Evolutionary conservation across 2,797 vertebrate genomes (phyloP).

Genomic region (Phaenicophaeus curvirostris): DNA sequence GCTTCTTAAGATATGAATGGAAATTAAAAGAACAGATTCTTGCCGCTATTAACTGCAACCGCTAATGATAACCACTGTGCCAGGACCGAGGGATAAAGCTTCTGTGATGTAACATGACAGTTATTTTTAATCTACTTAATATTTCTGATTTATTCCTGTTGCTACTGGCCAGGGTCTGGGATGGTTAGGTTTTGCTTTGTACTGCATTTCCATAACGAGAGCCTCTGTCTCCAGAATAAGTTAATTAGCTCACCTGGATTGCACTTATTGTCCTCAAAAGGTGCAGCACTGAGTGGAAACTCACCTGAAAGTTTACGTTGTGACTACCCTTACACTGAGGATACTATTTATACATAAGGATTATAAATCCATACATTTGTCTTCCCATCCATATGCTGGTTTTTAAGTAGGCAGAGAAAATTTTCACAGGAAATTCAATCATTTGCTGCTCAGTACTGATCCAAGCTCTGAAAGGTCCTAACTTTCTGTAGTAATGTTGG

Average conservation of each 20-base stretch:
- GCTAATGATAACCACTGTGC: neutral
- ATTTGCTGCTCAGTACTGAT: neutral
- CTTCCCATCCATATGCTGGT: neutral
- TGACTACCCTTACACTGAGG: neutral
- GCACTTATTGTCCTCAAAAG: neutral
- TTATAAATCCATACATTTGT: neutral
- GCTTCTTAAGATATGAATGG: neutral
- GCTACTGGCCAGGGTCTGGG: neutral
- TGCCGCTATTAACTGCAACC: neutral
- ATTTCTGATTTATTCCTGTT: slow-evolving; percentile 11
- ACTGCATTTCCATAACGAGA: neutral
- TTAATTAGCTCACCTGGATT: neutral
- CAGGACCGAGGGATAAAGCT: neutral
- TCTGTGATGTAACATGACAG: neutral
- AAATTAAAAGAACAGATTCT: neutral
- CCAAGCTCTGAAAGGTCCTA: neutral
- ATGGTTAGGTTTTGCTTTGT: neutral
- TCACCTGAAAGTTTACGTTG: neutral
- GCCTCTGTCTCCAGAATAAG: neutral
- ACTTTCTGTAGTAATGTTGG: neutral
- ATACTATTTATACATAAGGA: neutral
- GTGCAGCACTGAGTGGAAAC: neutral
- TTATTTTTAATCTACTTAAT: slow-evolving; percentile 33
- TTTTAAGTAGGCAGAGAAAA: neutral
- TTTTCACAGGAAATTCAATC: neutral